Percentiles rank a stretch among this genome's conserved stretches.
Evolutionary conservation across 2,113 vertebrate species (phyloP).

Genomic region (Orthonyx spaldingii): DNA sequence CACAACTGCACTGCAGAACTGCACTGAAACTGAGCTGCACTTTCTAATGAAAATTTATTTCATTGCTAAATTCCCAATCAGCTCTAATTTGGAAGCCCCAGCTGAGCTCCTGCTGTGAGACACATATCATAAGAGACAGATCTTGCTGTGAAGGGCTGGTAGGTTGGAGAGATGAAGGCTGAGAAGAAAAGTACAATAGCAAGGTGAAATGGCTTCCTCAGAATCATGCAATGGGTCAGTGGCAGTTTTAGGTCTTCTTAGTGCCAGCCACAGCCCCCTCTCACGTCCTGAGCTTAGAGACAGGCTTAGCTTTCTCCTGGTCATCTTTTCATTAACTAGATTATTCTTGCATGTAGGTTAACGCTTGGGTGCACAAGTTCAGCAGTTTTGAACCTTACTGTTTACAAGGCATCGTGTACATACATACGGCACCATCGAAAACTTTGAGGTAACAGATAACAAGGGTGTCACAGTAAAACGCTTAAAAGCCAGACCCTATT

Average conservation of each 20-base stretch:
- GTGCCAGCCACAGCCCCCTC: not conserved
- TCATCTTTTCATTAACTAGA: not conserved
- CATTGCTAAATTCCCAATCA: not conserved
- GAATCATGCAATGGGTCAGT: not conserved
- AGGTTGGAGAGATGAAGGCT: not conserved
- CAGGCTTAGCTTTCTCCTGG: not conserved
- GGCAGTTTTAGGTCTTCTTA: not conserved
- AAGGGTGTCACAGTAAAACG: not conserved
- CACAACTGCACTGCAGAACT: not conserved
- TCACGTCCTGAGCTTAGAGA: not conserved
- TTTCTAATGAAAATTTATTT: not conserved
- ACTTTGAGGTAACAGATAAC: not conserved
- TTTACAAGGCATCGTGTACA: not conserved
- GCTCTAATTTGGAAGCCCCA: conserved; percentile 22
- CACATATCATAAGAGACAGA: conserved; percentile 23
- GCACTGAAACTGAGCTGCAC: not conserved
- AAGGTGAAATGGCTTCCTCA: conserved; percentile 16
- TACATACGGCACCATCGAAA: not conserved
- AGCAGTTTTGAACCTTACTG: not conserved
- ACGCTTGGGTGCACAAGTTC: not conserved
- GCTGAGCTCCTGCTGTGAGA: conserved; percentile 21
- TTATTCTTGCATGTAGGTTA: not conserved
- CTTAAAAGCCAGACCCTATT: not conserved
- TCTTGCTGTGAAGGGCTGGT: conserved; percentile 2
- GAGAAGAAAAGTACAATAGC: conserved; percentile 18